Conservation (phyloP, 2,113 vertebrate genomes). For the Craseonycteris thonglongyai region DNA sequence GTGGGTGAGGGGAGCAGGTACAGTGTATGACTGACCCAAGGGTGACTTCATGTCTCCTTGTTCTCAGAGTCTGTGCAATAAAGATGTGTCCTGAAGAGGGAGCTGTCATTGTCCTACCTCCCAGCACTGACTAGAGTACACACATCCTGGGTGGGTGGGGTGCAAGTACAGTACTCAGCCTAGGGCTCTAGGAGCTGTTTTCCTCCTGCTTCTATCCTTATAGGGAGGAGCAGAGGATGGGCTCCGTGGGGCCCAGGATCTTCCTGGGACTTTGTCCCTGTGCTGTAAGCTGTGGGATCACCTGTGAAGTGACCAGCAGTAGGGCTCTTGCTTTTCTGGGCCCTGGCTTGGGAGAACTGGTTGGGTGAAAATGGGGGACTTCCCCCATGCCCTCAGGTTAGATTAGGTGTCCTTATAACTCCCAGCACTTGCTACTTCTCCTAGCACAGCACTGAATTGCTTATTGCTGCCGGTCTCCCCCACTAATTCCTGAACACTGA, state of each 20-base stretch:
- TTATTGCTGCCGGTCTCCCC: neutral
- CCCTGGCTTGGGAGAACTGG: neutral
- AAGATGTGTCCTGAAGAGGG: constrained; percentile 36
- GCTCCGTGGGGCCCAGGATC: neutral
- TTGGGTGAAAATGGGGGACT: neutral
- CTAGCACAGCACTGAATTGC: neutral
- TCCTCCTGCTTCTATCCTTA: constrained; percentile 67
- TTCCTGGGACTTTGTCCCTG: neutral
- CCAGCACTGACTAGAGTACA: neutral
- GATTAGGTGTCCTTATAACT: neutral
- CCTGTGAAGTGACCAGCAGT: neutral
- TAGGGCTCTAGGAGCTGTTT: constrained; percentile 68
- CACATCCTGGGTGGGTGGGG: constrained; percentile 34
- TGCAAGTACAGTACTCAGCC: constrained; percentile 55
- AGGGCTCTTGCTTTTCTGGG: neutral
- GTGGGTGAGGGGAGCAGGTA: constrained; percentile 33
- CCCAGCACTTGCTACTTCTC: neutral
- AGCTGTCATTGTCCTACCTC: neutral
- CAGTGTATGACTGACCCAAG: neutral
- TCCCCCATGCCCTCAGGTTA: neutral
- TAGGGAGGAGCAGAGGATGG: neutral
- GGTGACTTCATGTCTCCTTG: neutral
- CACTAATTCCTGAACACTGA: neutral
- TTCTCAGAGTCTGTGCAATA: constrained; percentile 5
- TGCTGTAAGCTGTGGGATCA: neutral